phyloP scores from a whole-genome alignment of 2,113 vertebrate species.

The Excalfactoria chinensis region DNA sequence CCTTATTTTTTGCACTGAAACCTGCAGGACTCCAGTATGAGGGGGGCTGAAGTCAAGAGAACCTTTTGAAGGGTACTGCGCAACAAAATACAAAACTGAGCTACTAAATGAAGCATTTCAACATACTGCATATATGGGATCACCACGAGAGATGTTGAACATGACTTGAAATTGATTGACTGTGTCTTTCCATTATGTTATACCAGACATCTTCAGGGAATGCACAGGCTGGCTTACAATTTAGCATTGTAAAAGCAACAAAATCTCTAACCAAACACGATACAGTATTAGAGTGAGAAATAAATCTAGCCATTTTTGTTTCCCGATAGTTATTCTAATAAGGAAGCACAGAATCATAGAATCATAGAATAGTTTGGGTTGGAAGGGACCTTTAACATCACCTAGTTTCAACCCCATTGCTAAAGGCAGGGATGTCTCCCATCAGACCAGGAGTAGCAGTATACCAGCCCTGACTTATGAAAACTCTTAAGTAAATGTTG shows the following conservation, averaged over 20 bases:
- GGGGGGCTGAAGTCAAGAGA: background rate
- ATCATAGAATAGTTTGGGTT: no score
- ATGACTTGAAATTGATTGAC: background rate
- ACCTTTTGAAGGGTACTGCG: background rate
- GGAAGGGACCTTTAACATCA: no score
- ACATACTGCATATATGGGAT: background rate
- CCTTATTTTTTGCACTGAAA: background rate
- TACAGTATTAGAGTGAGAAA: background rate
- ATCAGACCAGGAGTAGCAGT: background rate
- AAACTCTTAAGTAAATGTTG: background rate
- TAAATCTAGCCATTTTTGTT: background rate
- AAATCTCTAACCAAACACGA: background rate
- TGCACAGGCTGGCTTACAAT: background rate
- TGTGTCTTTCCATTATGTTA: background rate
- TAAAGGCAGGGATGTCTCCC: no score
- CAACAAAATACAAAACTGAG: background rate
- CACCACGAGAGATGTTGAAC: background rate
- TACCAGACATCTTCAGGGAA: background rate
- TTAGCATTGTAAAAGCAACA: background rate
- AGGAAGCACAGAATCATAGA: no score
- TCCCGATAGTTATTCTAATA: background rate
- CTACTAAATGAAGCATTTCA: background rate
- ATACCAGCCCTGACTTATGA: background rate
- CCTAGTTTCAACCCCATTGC: no score
- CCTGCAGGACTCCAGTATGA: background rate